Conservation (phyloP, 2,797 vertebrate genomes). For the Netta rufina region DNA sequence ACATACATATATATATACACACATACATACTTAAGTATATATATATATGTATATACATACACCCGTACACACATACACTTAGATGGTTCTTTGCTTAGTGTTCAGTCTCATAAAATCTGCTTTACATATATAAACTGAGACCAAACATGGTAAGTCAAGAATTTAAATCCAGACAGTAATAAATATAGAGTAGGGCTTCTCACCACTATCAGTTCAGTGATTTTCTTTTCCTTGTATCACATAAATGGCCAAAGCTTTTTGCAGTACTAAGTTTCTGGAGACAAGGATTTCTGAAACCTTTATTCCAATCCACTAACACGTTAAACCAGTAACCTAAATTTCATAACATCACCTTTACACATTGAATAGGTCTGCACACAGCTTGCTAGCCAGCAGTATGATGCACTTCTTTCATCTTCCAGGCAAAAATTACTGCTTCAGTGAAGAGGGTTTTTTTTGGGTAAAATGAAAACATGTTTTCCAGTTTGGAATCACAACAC, state of each 20-base stretch:
- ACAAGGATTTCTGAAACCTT: background rate
- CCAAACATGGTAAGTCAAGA: background rate
- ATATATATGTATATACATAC: background rate
- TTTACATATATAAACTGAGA: background rate
- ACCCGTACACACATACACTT: background rate
- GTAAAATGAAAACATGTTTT: background rate
- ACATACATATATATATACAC: background rate
- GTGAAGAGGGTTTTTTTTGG: background rate
- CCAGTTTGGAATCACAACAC: background rate
- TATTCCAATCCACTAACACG: background rate
- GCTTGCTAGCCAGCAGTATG: background rate
- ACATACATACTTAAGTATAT: background rate
- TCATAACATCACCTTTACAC: background rate
- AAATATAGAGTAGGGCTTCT: background rate
- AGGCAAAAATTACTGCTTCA: background rate
- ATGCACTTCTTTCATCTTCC: background rate
- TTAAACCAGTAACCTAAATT: background rate
- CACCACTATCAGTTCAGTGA: background rate
- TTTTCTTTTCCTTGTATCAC: background rate
- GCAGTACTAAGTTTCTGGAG: background rate
- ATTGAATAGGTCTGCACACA: background rate
- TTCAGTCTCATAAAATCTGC: background rate
- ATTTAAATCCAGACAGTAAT: background rate
- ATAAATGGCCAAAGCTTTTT: fast-evolving
- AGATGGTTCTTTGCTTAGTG: background rate